phyloP scores from a whole-genome alignment of 2,888 invertebrate genomes.

The Tachina fera region DNA sequence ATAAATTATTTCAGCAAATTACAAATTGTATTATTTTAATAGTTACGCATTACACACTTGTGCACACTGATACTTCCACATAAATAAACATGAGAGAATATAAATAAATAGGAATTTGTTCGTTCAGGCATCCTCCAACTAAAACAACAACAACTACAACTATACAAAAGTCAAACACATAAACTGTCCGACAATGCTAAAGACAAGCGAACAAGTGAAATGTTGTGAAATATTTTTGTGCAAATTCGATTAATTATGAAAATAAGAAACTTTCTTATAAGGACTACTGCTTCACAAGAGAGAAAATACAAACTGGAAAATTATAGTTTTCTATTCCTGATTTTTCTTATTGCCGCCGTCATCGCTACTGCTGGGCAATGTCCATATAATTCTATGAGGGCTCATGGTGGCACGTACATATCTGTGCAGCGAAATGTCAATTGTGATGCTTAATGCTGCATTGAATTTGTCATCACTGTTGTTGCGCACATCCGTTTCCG shows the following conservation, averaged over 20 bases:
- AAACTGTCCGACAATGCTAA: neutral
- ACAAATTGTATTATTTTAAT: slow-evolving; percentile 43
- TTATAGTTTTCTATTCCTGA: neutral
- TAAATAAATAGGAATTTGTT: neutral
- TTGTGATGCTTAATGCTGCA: slow-evolving; percentile 49
- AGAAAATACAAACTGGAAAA: no score
- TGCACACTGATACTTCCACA: neutral
- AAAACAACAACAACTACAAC: neutral
- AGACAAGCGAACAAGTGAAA: neutral
- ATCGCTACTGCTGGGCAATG: neutral
- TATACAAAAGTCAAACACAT: neutral
- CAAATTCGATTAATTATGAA: no score
- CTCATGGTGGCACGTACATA: neutral
- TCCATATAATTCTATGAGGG: no score
- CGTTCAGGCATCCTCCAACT: neutral
- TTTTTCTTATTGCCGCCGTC: neutral
- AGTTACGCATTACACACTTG: slow-evolving; percentile 1
- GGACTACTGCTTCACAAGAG: no score
- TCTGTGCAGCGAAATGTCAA: slow-evolving; percentile 13
- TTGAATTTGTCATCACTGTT: slow-evolving; percentile 61
- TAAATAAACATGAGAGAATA: neutral
- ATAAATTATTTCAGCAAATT: slow-evolving; percentile 38
- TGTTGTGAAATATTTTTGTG: no score
- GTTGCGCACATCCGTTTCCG: slow-evolving; percentile 67
- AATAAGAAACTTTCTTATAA: no score